Evolutionary conservation across 2,888 invertebrate species (phyloP).

Genomic region (Aspidiotus destructor): DNA sequence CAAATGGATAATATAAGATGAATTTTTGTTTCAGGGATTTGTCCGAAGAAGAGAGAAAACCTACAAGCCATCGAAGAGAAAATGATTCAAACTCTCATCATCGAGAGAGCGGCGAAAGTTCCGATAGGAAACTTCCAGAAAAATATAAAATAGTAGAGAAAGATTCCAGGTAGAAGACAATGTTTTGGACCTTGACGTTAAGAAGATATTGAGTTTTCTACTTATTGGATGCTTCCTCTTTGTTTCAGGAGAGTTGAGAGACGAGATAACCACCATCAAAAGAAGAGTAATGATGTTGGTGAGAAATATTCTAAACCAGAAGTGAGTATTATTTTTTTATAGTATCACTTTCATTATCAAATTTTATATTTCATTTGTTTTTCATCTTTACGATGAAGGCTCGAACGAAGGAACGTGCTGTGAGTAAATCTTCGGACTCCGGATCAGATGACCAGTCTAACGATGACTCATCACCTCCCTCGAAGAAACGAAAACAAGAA

Average conservation of each 20-base stretch:
- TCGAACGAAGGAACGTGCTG: slow-evolving; percentile 24
- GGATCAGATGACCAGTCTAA: slow-evolving; percentile 25
- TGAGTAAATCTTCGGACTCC: slow-evolving; percentile 16
- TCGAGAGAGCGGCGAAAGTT: slow-evolving; percentile 20
- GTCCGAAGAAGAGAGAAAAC: slow-evolving; percentile 24
- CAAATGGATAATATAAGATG: background rate
- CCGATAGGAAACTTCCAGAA: slow-evolving; percentile 13
- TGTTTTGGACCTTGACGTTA: background rate
- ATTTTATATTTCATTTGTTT: background rate
- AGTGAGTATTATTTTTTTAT: slow-evolving; percentile 31
- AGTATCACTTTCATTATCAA: slow-evolving; percentile 2
- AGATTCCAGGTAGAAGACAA: slow-evolving; percentile 14
- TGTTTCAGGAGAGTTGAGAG: slow-evolving; percentile 17
- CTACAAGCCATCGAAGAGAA: slow-evolving; percentile 12
- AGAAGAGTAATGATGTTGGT: slow-evolving; percentile 56
- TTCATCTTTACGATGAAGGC: slow-evolving; percentile 7
- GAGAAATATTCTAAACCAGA: slow-evolving; percentile 34
- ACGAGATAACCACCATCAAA: slow-evolving; percentile 47
- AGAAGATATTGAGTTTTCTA: background rate
- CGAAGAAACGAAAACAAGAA: slow-evolving; percentile 29
- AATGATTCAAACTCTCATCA: slow-evolving; percentile 10
- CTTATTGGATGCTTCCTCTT: background rate
- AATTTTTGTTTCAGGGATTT: slow-evolving; percentile 8
- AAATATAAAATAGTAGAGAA: slow-evolving; percentile 16
- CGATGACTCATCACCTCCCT: slow-evolving; percentile 37